phyloP scores from a whole-genome alignment of 2,888 invertebrate species.

The Drosophila recens region DNA sequence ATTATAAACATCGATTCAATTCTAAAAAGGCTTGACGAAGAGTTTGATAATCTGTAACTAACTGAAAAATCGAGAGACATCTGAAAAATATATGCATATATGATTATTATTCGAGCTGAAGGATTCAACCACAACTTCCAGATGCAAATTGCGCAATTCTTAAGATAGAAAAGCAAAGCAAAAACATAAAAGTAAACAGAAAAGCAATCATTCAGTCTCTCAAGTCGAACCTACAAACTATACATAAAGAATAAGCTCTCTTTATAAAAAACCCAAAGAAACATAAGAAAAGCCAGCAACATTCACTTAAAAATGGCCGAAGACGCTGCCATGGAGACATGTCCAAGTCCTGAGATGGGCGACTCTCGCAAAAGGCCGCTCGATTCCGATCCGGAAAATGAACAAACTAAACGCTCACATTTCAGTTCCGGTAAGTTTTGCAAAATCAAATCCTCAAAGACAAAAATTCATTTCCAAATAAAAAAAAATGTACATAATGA shows the following conservation, averaged over 20 bases:
- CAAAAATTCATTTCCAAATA: slow-evolving; percentile 36
- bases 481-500: slow-evolving; percentile 40
- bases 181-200: slow-evolving; percentile 55
- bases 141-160: slow-evolving; percentile 61
- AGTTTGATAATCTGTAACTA: slow-evolving; percentile 38
- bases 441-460: slow-evolving; percentile 64
- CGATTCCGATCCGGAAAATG: slow-evolving; percentile 93
- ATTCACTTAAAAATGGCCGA: slow-evolving; percentile 90
- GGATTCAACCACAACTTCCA: slow-evolving; percentile 45
- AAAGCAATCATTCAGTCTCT: slow-evolving; percentile 37
- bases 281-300: slow-evolving; percentile 67
- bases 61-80: slow-evolving; percentile 28
- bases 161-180: slow-evolving; percentile 49
- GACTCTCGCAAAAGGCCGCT: slow-evolving; percentile 96
- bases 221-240: slow-evolving; percentile 3
- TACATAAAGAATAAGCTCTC: slow-evolving; percentile 31
- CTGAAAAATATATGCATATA: slow-evolving; percentile 31
- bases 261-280: slow-evolving; percentile 46
- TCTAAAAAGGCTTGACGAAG: slow-evolving; percentile 44
- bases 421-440: slow-evolving; percentile 93
- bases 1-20: slow-evolving; percentile 19
- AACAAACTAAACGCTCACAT: slow-evolving; percentile 95
- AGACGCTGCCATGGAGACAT: slow-evolving; percentile 97
- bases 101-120: slow-evolving; percentile 37
- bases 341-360: slow-evolving; percentile 95